Conservation (phyloP, 2,888 invertebrate genomes). For the Pomacea canaliculata region DNA sequence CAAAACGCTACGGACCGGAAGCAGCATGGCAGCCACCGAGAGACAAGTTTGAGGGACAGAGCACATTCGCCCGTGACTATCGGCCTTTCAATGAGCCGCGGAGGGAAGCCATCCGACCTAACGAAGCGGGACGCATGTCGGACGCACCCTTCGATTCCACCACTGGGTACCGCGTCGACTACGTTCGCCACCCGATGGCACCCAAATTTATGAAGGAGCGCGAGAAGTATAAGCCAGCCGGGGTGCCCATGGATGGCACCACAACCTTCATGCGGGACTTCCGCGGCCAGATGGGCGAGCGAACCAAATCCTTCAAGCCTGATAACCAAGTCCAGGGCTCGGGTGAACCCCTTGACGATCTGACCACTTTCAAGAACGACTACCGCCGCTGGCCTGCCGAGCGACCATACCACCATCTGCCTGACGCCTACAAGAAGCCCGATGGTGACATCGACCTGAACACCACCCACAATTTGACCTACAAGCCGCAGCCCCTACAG, state of each 20-base stretch:
- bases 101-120: constrained; percentile 62
- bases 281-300: constrained; percentile 47
- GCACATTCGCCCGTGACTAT: constrained; percentile 66
- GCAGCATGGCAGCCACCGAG: constrained; percentile 59
- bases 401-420: constrained; percentile 54
- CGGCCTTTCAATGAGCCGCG: constrained; percentile 51
- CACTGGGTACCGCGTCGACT: constrained; percentile 66
- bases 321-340: constrained; percentile 61
- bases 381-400: constrained; percentile 58
- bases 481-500: constrained; percentile 53
- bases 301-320: constrained; percentile 63
- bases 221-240: constrained; percentile 56
- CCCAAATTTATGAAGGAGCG: constrained; percentile 45
- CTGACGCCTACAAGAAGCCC: constrained; percentile 61
- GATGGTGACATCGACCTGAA: constrained; percentile 64
- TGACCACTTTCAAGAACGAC: constrained; percentile 66
- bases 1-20: constrained; percentile 41
- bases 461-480: constrained; percentile 63
- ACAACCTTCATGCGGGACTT: constrained; percentile 64
- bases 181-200: constrained; percentile 63
- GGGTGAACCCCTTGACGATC: constrained; percentile 64
- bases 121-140: constrained; percentile 55
- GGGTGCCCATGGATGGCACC: constrained; percentile 61
- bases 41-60: constrained; percentile 63
- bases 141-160: constrained; percentile 64